Evolutionary conservation across 2,113 vertebrate genomes (phyloP).

Genomic region (Pelecanus crispus): DNA sequence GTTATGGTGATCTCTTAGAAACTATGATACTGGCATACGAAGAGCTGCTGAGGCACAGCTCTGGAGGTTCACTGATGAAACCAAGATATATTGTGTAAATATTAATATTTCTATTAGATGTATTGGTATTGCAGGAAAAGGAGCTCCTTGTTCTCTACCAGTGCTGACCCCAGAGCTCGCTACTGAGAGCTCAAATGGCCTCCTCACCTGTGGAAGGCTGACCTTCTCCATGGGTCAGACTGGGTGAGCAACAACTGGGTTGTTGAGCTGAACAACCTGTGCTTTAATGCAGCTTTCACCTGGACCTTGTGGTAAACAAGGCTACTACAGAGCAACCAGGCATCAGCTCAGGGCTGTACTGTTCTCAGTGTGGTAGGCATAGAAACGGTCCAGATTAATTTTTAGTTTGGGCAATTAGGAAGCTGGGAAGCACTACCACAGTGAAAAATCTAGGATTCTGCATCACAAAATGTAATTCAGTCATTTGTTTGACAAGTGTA

Average conservation of each 20-base stretch:
- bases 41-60: not conserved
- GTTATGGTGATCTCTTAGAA: not conserved
- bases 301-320: not conserved
- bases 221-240: not conserved
- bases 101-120: not conserved
- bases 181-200: not conserved
- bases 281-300: not conserved
- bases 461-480: not conserved
- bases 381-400: not conserved
- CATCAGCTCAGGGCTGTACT: not conserved
- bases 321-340: not conserved
- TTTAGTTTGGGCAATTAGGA: not conserved
- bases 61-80: not conserved
- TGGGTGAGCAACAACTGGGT: not conserved
- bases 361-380: not conserved
- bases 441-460: not conserved
- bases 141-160: not conserved
- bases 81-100: not conserved
- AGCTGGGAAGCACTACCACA: not conserved
- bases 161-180: not conserved
- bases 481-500: slow-evolving; percentile 37
- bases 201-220: not conserved
- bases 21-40: not conserved
- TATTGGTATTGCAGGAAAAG: rapidly evolving
- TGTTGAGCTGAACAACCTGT: not conserved